These are phyloP conservation scores for Gavialis gangeticus DNA, from an alignment of 2,113 vertebrate species.

Conservation along the genomic window DNA sequence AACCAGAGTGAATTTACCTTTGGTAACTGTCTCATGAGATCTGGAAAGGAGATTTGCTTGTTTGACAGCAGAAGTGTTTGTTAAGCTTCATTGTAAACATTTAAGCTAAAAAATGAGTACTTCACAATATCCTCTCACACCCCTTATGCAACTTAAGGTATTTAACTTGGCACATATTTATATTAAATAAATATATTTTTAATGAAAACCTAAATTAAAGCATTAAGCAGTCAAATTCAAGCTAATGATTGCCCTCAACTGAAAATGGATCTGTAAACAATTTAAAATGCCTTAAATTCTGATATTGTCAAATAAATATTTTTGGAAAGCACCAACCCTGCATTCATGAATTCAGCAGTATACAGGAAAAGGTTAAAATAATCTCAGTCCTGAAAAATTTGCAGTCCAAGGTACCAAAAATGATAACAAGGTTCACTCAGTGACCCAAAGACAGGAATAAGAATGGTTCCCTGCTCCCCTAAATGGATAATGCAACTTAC, in stretches of 20 bases:
- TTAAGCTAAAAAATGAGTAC: too few species aligned
- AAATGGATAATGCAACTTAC: background rate
- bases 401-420: background rate
- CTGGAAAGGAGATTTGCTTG: too few species aligned
- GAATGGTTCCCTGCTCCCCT: background rate
- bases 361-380: background rate
- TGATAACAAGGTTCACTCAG: background rate
- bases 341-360: background rate
- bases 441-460: background rate
- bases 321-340: background rate
- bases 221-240: background rate
- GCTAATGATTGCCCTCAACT: background rate
- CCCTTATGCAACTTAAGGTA: too few species aligned
- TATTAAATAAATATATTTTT: too few species aligned
- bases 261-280: background rate
- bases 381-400: background rate
- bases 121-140: too few species aligned
- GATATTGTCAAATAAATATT: background rate
- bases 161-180: too few species aligned
- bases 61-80: too few species aligned
- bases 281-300: background rate
- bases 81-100: too few species aligned
- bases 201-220: too few species aligned
- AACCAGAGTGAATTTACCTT: too few species aligned
- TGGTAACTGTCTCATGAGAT: too few species aligned